phyloP scores from a whole-genome alignment of 2,113 vertebrate genomes.

The Hypocryptadius cinnamomeus region DNA sequence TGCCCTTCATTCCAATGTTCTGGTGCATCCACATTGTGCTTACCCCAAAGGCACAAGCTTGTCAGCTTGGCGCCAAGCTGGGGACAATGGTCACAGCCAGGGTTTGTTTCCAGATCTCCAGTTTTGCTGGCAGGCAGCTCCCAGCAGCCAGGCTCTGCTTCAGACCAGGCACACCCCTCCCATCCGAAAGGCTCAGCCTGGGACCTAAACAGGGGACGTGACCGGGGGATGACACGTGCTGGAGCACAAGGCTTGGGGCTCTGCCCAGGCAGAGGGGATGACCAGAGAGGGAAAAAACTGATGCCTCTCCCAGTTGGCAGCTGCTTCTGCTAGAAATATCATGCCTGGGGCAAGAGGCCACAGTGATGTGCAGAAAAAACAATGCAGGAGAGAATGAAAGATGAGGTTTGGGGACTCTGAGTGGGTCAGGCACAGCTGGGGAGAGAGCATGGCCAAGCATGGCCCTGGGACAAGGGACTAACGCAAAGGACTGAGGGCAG shows the following conservation, averaged over 20 bases:
- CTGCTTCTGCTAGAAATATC: neutral
- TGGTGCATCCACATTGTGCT: neutral
- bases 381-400: neutral
- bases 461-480: neutral
- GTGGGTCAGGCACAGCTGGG: neutral
- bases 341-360: neutral
- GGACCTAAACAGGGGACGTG: neutral
- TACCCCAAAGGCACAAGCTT: neutral
- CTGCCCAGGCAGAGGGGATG: neutral
- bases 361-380: neutral
- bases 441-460: neutral
- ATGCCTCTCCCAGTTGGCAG: neutral
- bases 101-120: neutral
- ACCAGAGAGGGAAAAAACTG: neutral
- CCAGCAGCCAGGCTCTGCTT: neutral
- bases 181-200: rapidly evolving
- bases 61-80: neutral
- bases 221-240: neutral
- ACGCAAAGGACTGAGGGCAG: neutral
- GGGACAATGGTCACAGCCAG: neutral
- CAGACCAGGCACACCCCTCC: neutral
- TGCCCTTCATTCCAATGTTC: neutral
- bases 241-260: neutral
- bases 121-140: neutral
- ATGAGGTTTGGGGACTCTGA: neutral